Evolutionary conservation across 1,140 invertebrate species (phyloP).

Genomic region (Geopemphigus sp.): DNA sequence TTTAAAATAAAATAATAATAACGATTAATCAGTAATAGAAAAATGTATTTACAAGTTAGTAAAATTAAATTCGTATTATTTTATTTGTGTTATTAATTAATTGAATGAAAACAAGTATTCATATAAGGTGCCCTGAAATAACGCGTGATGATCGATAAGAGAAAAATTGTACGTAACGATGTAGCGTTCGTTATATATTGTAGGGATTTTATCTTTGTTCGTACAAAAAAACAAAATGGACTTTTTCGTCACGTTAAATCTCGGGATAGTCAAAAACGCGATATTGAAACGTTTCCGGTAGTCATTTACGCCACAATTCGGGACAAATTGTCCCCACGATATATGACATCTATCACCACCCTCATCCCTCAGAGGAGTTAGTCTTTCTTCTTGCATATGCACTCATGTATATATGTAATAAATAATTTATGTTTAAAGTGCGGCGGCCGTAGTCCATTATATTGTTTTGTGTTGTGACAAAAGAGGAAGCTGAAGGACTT

Average conservation of each 20-base stretch:
- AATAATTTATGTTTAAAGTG: constrained; percentile 43
- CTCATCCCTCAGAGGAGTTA: not conserved
- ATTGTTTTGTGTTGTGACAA: constrained; percentile 41
- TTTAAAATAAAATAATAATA: no score
- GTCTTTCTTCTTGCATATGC: not conserved
- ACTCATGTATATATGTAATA: constrained; percentile 20
- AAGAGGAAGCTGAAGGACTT: constrained; percentile 34
- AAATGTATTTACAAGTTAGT: no score
- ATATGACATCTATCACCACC: not conserved
- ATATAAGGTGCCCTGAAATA: no score
- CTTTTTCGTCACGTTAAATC: not conserved
- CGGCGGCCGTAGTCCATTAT: constrained; percentile 32
- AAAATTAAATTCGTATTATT: no score
- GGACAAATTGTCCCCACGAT: not conserved
- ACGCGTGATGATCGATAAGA: no score
- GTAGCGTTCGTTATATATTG: no score
- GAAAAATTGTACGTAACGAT: no score
- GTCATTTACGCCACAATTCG: not conserved
- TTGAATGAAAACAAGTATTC: no score
- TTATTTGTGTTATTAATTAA: no score
- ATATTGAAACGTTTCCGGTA: not conserved
- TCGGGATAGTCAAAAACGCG: not conserved
- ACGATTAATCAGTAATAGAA: no score
- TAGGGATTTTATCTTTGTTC: no score
- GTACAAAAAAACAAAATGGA: no score